Base-by-base conservation (phyloP, 2,113 vertebrate genomes). In the Ageneiosus marmoratus region DNA sequence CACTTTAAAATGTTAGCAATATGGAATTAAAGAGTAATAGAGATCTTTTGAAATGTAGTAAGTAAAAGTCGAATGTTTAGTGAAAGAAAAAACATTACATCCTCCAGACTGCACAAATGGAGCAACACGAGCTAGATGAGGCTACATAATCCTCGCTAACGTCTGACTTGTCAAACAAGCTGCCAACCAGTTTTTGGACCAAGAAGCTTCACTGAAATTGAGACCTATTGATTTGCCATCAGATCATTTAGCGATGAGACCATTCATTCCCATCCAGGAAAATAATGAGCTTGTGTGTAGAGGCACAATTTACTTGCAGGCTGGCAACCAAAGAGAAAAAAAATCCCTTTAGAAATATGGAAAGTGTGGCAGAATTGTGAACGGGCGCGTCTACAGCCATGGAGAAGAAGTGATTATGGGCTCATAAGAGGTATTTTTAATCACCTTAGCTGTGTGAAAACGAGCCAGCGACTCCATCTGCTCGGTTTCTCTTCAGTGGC, bases 401-500 rank as follows among this genome's bases (percentile, higher is more conserved):
- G 62, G 51, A 78, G 65, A 70, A 48, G 63, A 34, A 29, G 82
- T 48, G 51, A 83, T 78, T 77, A 83, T 46, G 50, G 75, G 82
- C 34, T 79, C 13, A 50, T 78, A 78, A 83, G 75, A 83, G 62
- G 63, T 72, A 58, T 83, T 83, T 83, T 78, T 83, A 83, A 83
- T 83, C 75, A 83, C 75, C 76, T 78, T 50, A n/a, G 82, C 65
- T 37, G 62, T 60, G 82, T 69, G 37, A 78, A 83, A 58, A 72
- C 8, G 8, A 72, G 63, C 65, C 82, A 67, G 27, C 37, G n/a
- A 46, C 82, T 83, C 82, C 74, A 77, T 83, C 82, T 55, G 63
- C 62, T 83, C 18, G 7, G 58, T 29, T 69, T 78, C 82, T 69
- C 82, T 78, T 70, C 63, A 58, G 75, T 22, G 46, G 75, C 27